phyloP scores from a whole-genome alignment of 2,888 invertebrate species.

The Calliphora vomitoria region DNA sequence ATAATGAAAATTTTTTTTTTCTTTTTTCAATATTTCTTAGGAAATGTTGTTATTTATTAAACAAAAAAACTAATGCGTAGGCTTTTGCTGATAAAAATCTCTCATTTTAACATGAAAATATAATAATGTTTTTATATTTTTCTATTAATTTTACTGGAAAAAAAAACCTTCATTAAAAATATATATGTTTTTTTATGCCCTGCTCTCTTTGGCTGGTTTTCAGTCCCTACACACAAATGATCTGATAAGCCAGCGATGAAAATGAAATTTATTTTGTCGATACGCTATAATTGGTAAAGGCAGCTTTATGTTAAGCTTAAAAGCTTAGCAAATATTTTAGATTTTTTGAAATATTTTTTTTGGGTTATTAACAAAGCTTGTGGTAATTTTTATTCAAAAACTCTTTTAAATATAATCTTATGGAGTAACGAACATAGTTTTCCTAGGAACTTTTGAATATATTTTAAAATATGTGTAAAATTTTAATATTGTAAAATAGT shows the following conservation, averaged over 20 bases:
- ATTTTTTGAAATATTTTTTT: too few relatives aligned
- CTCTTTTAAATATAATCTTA: too few relatives aligned
- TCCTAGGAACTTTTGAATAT: too few relatives aligned
- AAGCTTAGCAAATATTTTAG: too few relatives aligned
- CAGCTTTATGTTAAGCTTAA: not conserved
- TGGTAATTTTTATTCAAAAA: too few relatives aligned
- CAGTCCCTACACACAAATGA: slow-evolving; percentile 15
- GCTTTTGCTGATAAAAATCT: slow-evolving; percentile 63
- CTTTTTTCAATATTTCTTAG: slow-evolving; percentile 14
- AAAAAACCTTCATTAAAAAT: slow-evolving; percentile 44
- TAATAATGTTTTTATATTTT: slow-evolving; percentile 29
- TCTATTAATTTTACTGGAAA: slow-evolving; percentile 36
- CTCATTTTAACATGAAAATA: slow-evolving; percentile 36
- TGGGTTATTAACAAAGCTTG: too few relatives aligned
- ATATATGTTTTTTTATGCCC: not conserved
- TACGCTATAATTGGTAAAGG: not conserved
- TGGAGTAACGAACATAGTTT: too few relatives aligned
- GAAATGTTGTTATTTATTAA: not conserved
- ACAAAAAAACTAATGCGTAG: slow-evolving; percentile 60
- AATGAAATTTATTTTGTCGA: not conserved
- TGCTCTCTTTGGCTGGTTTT: not conserved
- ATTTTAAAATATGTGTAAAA: too few relatives aligned
- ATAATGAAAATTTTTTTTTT: slow-evolving; percentile 25
- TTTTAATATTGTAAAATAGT: too few relatives aligned
- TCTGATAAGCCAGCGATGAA: slow-evolving; percentile 45